Percentiles rank a stretch among this genome's conserved stretches.
phyloP scores from a whole-genome alignment of 2,113 vertebrate genomes.

The Sarotherodon lohbergeri region DNA sequence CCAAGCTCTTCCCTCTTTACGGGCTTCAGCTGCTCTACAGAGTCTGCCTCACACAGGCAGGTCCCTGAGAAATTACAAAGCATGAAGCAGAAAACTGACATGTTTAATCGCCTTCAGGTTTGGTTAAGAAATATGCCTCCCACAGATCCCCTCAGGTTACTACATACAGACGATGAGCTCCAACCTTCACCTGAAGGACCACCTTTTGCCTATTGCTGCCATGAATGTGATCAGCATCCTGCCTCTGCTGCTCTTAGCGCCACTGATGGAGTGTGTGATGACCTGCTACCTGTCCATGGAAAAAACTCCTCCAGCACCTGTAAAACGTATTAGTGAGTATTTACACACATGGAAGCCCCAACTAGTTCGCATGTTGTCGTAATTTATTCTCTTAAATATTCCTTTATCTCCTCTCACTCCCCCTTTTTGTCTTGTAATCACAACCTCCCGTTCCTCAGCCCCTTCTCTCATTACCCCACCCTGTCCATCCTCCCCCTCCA shows the following conservation, averaged over 20 bases:
- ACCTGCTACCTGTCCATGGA: conserved; percentile 62
- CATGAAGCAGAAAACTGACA: not conserved
- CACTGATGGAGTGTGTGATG: conserved; percentile 78
- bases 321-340: conserved; percentile 78
- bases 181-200: conserved; percentile 78
- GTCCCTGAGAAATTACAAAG: not conserved
- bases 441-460: conserved; percentile 18
- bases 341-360: not conserved
- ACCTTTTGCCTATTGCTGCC: conserved; percentile 81
- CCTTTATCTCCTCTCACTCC: not conserved
- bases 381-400: not conserved
- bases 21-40: conserved; percentile 84
- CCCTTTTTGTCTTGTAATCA: not conserved
- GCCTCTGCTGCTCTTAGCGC: conserved; percentile 80
- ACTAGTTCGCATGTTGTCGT: not conserved
- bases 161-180: conserved; percentile 94
- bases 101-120: not conserved
- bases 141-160: conserved; percentile 88
- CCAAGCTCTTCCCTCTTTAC: conserved; percentile 82
- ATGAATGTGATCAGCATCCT: conserved; percentile 87
- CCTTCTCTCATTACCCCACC: conserved; percentile 36
- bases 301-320: conserved; percentile 65
- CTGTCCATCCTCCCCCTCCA: conserved; percentile 55
- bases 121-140: not conserved
- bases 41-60: conserved; percentile 81